Evolutionary conservation across 2,888 invertebrate genomes (phyloP).

Genomic region (Yponomeuta evonymella): DNA sequence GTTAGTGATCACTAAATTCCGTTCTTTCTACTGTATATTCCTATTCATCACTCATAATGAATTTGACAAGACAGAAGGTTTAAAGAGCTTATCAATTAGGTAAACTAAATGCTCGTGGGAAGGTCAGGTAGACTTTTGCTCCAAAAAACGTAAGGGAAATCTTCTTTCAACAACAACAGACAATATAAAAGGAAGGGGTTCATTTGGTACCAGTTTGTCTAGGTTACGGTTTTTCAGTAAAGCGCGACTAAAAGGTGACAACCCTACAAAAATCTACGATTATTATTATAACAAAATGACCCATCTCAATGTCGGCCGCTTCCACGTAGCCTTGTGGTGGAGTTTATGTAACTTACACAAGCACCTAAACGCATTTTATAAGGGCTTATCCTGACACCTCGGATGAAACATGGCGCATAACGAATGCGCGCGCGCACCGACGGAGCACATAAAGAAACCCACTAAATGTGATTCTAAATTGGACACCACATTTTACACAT

Average conservation of each 20-base stretch:
- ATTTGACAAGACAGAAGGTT: no score
- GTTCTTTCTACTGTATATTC: no score
- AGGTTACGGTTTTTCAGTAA: no score
- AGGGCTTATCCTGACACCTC: slow-evolving; percentile 71
- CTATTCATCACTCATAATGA: no score
- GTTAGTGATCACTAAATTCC: no score
- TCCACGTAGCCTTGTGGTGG: slow-evolving; percentile 28
- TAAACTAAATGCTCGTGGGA: no score
- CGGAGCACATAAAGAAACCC: slow-evolving; percentile 34
- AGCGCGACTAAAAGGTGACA: slow-evolving; percentile 25
- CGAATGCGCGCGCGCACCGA: slow-evolving; percentile 46
- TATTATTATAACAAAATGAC: slow-evolving; percentile 72
- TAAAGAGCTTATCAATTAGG: no score
- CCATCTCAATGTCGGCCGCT: slow-evolving; percentile 71
- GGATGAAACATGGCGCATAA: slow-evolving; percentile 63
- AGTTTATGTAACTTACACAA: slow-evolving; percentile 30
- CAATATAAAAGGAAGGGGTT: no score
- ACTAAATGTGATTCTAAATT: slow-evolving; percentile 48
- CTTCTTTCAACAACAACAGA: no score
- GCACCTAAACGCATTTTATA: slow-evolving; percentile 60
- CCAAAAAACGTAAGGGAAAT: no score
- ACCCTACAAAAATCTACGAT: slow-evolving; percentile 40
- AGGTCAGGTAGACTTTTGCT: no score
- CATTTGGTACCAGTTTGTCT: no score
- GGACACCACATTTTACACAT: slow-evolving; percentile 32